phyloP scores from a whole-genome alignment of 2,797 vertebrate species.

The Mastacembelus armatus region DNA sequence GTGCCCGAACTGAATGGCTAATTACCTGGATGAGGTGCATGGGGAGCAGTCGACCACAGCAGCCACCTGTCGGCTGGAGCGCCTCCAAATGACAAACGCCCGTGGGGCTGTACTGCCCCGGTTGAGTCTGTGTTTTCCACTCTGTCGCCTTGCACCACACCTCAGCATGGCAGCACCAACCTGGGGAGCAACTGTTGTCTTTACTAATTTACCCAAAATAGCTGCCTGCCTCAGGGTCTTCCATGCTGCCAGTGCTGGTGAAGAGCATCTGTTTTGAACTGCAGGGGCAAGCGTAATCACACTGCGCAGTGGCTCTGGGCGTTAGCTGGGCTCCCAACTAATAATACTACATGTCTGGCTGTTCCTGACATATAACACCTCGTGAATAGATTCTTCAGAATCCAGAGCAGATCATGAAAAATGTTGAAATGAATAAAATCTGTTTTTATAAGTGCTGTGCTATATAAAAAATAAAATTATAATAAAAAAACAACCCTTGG shows the following conservation, averaged over 20 bases:
- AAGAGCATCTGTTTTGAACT: conserved; percentile 81
- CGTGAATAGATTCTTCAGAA: conserved; percentile 22
- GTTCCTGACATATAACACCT: conserved; percentile 53
- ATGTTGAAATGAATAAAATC: conserved; percentile 6
- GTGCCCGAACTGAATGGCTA: conserved; percentile 71
- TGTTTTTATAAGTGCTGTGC: conserved; percentile 23
- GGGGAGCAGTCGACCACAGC: conserved; percentile 65
- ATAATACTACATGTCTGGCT: conserved; percentile 59
- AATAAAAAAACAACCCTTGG: too few species aligned
- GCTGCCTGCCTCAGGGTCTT: conserved; percentile 66
- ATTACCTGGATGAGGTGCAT: conserved; percentile 72
- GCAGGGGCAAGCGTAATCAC: conserved; percentile 74
- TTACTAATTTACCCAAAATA: conserved; percentile 83
- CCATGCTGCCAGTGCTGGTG: conserved; percentile 65
- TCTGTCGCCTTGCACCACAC: conserved; percentile 73
- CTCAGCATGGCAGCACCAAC: conserved; percentile 75
- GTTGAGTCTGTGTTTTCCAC: conserved; percentile 77
- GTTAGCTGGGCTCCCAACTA: conserved; percentile 51
- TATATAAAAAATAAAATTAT: conserved; percentile 5
- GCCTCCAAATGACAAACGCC: conserved; percentile 78
- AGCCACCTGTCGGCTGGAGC: conserved; percentile 78
- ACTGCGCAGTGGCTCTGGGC: conserved; percentile 50
- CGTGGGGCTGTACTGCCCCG: conserved; percentile 65
- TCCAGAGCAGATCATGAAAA: conserved; percentile 3
- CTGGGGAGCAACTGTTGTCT: conserved; percentile 81